Evolutionary conservation across 2,888 invertebrate genomes (phyloP), one percentile per base, ranked within the genome.

Genomic region (Poecilobothrus nobilitatus): DNA sequence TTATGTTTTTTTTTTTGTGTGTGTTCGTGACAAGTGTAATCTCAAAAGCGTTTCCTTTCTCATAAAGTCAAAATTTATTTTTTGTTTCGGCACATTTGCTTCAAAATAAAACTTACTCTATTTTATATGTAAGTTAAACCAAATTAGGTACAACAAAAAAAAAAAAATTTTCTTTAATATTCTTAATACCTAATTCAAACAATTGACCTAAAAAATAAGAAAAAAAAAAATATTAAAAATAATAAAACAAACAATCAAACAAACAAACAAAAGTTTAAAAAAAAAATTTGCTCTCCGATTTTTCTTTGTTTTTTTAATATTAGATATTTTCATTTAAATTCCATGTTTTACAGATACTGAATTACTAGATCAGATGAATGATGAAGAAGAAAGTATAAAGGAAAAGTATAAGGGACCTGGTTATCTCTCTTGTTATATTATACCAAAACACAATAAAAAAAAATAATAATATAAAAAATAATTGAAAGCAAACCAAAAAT

Each of bases 401-500:
- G 27, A 27, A 27, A 4, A 5, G 27, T 27, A 53, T 53, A 12
- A 18, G 2, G 53, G 18, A 18, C 53, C 53, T 53, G 18, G 12
- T 53, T 53, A 53, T 53, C 53, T 53, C 18, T 53, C 53, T 53
- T 53, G 2, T 53, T 53, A 12, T 53, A 27, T 15, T 53, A 53
- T 6, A 3, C 7, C 2, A 53, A 53, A 41, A 41, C 7, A 41
- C 9, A 41, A 41, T 12, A 41, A 41, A 41, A 41, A 41, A 41
- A 12, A 41, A 41, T 41, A 15, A 6, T 5, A 41, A 41, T 12
- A 41, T 12, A 12, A 41, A 41, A 41, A 53, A 53, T 53, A 53
- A 53, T 53, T 53, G 53, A 53, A 53, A 53, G 18, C 53, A 53
- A 53, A 53, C 53, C 53, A 53, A 53, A 53, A 53, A 53, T 53